Percentiles rank a stretch among this genome's conserved stretches.
Evolutionary conservation across 1,140 invertebrate species (phyloP).

Genomic region (Bombyx mandarina): DNA sequence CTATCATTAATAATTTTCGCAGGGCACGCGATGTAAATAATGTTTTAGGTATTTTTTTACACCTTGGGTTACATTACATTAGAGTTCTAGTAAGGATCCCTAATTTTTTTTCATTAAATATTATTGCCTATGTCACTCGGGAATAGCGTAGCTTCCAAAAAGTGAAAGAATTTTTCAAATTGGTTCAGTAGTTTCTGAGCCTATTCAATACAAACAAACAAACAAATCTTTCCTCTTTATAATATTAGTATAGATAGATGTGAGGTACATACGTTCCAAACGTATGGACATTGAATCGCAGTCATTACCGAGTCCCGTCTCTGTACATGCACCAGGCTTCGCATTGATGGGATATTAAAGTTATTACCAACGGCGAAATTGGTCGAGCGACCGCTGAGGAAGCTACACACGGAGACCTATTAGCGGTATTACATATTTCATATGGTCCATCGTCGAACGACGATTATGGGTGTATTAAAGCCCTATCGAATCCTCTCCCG

Average conservation of each 20-base stretch:
- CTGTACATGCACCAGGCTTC: conserved; percentile 47
- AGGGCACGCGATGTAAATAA: too few species aligned
- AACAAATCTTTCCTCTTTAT: too few species aligned
- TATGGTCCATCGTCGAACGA: conserved; percentile 43
- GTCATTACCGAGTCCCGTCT: conserved; percentile 44
- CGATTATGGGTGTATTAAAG: conserved; percentile 63
- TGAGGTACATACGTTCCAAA: conserved; percentile 5
- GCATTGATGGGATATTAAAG: conserved; percentile 56
- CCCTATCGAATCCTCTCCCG: conserved; percentile 36
- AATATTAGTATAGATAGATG: conserved; percentile 3
- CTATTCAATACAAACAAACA: too few species aligned
- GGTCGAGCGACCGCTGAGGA: conserved; percentile 61
- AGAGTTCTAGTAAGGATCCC: too few species aligned
- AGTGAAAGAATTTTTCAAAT: too few species aligned
- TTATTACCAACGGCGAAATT: conserved; percentile 58
- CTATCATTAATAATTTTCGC: too few species aligned
- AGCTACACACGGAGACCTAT: conserved; percentile 57
- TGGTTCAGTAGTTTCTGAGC: too few species aligned
- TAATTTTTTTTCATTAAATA: too few species aligned
- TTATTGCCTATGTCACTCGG: too few species aligned
- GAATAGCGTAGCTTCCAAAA: too few species aligned
- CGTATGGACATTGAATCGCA: conserved; percentile 18
- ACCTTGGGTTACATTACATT: too few species aligned
- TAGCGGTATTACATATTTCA: conserved; percentile 62
- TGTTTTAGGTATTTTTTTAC: too few species aligned